These are phyloP conservation scores for Polylopha cassiicola DNA, from an alignment of 2,888 invertebrate species.

Conservation along the genomic window DNA sequence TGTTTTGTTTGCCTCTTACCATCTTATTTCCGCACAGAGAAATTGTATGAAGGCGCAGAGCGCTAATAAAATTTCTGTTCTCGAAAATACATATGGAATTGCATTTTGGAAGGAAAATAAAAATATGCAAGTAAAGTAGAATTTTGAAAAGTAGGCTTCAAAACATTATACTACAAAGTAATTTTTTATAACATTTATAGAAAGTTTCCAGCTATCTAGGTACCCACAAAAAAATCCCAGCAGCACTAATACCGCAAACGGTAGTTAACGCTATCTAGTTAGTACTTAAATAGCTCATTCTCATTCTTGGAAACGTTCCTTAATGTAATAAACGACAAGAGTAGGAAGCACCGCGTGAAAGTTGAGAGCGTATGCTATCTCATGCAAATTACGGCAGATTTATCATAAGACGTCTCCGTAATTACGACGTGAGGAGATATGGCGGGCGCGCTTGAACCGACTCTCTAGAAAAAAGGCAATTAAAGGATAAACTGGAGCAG, in stretches of 20 bases:
- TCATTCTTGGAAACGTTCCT: conserved; percentile 72
- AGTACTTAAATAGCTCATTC: conserved; percentile 73
- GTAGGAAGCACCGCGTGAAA: conserved; percentile 73
- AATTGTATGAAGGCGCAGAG: conserved; percentile 60
- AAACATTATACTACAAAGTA: too few relatives aligned
- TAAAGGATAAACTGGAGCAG: conserved; percentile 74
- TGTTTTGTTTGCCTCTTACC: conserved; percentile 70
- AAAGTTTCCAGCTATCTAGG: too few relatives aligned
- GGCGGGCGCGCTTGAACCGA: conserved; percentile 68
- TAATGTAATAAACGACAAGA: conserved; percentile 75
- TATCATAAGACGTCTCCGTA: conserved; percentile 77
- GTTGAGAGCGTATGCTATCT: conserved; percentile 78
- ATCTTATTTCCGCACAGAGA: conserved; percentile 66
- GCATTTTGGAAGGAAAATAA: conserved; percentile 23
- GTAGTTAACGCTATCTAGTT: conserved; percentile 63
- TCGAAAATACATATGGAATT: conserved; percentile 46
- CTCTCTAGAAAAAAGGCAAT: conserved; percentile 74
- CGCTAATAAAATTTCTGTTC: conserved; percentile 56
- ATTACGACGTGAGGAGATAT: conserved; percentile 77
- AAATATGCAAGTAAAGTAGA: too few relatives aligned
- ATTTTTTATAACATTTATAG: too few relatives aligned
- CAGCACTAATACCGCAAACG: conserved; percentile 43
- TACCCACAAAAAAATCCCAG: conserved; percentile 35
- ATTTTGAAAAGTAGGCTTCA: too few relatives aligned
- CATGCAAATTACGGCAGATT: conserved; percentile 77